Evolutionary conservation across 2,797 vertebrate genomes (phyloP).

Genomic region (Anisognathus igniventris): DNA sequence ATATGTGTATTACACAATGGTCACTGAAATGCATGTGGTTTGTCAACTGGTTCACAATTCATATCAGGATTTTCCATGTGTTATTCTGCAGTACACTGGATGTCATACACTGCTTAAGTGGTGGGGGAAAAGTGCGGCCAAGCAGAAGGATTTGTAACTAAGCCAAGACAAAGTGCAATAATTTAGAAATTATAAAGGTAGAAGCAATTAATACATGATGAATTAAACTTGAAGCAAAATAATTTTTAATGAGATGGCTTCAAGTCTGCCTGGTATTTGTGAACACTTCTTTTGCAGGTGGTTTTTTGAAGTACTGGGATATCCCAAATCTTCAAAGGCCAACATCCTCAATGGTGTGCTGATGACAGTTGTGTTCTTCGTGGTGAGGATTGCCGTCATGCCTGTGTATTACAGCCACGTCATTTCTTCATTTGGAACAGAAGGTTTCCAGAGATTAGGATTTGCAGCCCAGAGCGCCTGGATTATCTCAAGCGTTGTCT

Average conservation of each 20-base stretch:
- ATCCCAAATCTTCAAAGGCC: conserved; percentile 87
- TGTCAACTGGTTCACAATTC: not conserved
- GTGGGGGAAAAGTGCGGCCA: not conserved
- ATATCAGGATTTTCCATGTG: not conserved
- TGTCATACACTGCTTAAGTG: not conserved
- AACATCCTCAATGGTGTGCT: conserved; percentile 93
- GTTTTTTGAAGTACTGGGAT: conserved; percentile 97
- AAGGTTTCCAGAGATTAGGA: conserved; percentile 85
- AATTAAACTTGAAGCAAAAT: not conserved
- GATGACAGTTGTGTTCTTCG: conserved; percentile 92
- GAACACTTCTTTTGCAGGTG: conserved; percentile 83
- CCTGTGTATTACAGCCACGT: conserved; percentile 87
- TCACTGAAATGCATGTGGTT: not conserved
- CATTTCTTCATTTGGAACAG: conserved; percentile 86
- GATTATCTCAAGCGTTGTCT: conserved; percentile 85
- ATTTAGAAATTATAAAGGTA: not conserved
- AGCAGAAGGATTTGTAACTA: not conserved
- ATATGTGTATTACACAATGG: not conserved
- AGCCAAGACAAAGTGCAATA: not conserved
- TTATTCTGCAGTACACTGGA: not conserved
- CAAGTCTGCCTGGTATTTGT: conserved; percentile 9
- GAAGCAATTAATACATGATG: not conserved
- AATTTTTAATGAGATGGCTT: not conserved
- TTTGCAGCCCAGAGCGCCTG: conserved; percentile 84
- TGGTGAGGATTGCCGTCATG: conserved; percentile 90